Evolutionary conservation across 2,113 vertebrate species (phyloP).

Genomic region (Bubo scandiacus): DNA sequence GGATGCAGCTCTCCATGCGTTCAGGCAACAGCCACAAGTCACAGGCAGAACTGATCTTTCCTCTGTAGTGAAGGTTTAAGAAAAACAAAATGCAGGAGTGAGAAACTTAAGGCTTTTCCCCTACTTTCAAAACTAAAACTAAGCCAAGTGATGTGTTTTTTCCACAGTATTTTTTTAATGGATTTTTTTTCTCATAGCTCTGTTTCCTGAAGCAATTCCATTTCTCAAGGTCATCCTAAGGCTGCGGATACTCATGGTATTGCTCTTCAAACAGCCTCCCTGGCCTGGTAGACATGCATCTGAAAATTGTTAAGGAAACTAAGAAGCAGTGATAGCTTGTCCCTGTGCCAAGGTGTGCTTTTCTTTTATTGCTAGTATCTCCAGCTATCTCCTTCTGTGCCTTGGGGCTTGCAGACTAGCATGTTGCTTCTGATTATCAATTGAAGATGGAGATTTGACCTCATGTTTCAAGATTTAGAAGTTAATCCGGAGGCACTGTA

Average conservation of each 20-base stretch:
- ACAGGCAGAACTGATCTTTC: background rate
- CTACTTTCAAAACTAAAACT: background rate
- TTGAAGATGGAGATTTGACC: background rate
- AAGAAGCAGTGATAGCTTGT: background rate
- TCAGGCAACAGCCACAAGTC: background rate
- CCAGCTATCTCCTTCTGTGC: background rate
- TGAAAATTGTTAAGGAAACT: background rate
- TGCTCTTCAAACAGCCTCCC: background rate
- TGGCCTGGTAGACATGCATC: background rate
- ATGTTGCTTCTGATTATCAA: background rate
- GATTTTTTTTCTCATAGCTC: conserved; percentile 4
- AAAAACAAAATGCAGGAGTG: background rate
- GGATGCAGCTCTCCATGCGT: background rate
- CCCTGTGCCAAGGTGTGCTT: background rate
- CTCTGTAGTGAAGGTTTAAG: background rate
- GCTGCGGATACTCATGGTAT: background rate
- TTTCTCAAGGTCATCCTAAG: conserved; percentile 10
- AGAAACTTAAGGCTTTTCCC: background rate
- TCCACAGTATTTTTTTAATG: background rate
- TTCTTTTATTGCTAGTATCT: background rate
- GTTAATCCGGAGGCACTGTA: background rate
- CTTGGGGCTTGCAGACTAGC: background rate
- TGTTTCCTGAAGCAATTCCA: background rate
- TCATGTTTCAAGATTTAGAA: background rate
- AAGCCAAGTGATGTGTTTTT: conserved; percentile 31